Percentiles rank a stretch among this genome's conserved stretches.
Evolutionary conservation across 1,140 invertebrate genomes (phyloP).

Genomic region (Sitophilus oryzae): DNA sequence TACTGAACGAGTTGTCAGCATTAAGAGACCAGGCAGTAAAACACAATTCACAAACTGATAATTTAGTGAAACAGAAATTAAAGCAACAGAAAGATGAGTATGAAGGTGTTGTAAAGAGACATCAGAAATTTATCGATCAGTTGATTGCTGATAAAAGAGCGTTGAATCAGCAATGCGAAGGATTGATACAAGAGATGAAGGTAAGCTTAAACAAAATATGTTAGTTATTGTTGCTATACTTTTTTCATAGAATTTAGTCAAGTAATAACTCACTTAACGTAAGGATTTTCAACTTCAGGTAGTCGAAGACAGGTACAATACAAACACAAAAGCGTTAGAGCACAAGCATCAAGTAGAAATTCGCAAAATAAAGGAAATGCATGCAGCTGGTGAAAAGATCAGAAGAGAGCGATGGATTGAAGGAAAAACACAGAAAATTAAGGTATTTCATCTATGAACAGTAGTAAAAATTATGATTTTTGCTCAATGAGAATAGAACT

Average conservation of each 20-base stretch:
- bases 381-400: conserved; percentile 60
- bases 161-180: conserved; percentile 60
- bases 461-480: too few relatives aligned
- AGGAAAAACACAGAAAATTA: conserved; percentile 64
- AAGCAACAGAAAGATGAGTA: conserved; percentile 59
- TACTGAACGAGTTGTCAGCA: conserved; percentile 37
- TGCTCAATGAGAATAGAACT: neutral
- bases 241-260: too few relatives aligned
- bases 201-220: too few relatives aligned
- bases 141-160: conserved; percentile 60
- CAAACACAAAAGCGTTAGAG: conserved; percentile 51
- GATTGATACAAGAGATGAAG: conserved; percentile 53
- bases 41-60: conserved; percentile 34
- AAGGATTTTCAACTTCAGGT: too few relatives aligned
- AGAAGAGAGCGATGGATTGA: conserved; percentile 62
- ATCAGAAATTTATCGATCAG: conserved; percentile 67
- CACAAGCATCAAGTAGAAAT: conserved; percentile 61
- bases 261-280: too few relatives aligned
- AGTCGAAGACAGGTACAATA: conserved; percentile 48
- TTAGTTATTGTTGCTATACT: too few relatives aligned
- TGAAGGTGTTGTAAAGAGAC: conserved; percentile 55
- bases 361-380: conserved; percentile 57
- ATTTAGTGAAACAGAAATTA: conserved; percentile 40
- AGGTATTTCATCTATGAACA: too few relatives aligned
- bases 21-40: conserved; percentile 34